A percentile compares a stretch with the other conserved stretches of the same genome.
Evolutionary conservation across 2,797 vertebrate genomes (phyloP).

Genomic region (Dendrocincla fuliginosa): DNA sequence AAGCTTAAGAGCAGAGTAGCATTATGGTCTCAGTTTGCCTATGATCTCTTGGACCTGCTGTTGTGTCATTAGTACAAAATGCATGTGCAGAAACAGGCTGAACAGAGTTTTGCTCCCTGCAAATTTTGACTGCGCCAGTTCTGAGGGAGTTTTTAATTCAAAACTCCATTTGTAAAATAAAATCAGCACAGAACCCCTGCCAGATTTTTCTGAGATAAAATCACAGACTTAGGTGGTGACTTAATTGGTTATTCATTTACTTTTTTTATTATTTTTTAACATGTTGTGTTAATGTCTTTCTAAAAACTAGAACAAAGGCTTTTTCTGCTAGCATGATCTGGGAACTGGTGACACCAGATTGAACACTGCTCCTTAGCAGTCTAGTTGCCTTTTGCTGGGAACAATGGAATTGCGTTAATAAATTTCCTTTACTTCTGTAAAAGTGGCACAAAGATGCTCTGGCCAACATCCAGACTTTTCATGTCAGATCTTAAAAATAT

Average conservation of each 20-base stretch:
- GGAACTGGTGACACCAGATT: neutral
- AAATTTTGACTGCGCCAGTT: neutral
- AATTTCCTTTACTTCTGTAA: neutral
- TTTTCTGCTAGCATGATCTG: neutral
- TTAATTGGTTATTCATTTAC: slow-evolving; percentile 14
- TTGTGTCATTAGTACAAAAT: rapidly evolving
- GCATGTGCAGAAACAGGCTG: neutral
- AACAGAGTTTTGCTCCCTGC: neutral
- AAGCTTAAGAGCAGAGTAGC: neutral
- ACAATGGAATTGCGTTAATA: neutral
- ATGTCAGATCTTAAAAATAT: neutral
- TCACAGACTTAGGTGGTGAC: neutral
- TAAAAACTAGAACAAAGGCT: neutral
- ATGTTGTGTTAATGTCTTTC: neutral
- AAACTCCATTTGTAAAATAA: neutral
- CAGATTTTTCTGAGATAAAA: neutral
- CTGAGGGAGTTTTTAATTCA: neutral
- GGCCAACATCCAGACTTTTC: neutral
- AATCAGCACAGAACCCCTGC: neutral
- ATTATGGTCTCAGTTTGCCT: neutral
- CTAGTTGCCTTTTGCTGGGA: neutral
- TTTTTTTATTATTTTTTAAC: neutral
- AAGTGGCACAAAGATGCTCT: neutral
- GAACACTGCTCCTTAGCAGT: neutral
- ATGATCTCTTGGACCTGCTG: neutral